These are phyloP conservation scores for Agriopis marginaria DNA, from an alignment of 2,888 invertebrate species.

Conservation along the genomic window DNA sequence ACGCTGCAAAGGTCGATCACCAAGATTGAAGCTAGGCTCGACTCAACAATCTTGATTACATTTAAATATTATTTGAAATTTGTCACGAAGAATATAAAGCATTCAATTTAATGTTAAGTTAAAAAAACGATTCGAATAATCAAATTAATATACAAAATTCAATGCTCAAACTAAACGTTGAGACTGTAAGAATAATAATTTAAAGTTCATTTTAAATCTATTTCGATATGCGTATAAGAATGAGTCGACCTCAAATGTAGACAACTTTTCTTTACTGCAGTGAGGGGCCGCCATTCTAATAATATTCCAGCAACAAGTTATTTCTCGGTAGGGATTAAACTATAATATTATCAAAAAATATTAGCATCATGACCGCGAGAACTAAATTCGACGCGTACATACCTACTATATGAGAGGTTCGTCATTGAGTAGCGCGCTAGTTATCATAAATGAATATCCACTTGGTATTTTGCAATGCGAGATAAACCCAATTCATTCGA, in stretches of 20 bases:
- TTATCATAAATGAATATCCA: conserved; percentile 37
- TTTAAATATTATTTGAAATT: conserved; percentile 28
- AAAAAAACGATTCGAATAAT: conserved; percentile 11
- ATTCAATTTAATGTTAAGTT: conserved; percentile 14
- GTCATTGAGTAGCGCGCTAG: neutral
- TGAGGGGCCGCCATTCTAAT: conserved; percentile 64
- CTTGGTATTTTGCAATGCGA: conserved; percentile 27
- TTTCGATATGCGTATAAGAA: conserved; percentile 53
- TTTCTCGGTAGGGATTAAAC: conserved; percentile 11
- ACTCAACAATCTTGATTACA: conserved; percentile 38
- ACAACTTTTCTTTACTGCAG: conserved; percentile 66
- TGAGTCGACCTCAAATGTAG: conserved; percentile 65
- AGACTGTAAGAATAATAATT: neutral
- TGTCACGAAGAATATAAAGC: conserved; percentile 19
- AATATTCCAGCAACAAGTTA: conserved; percentile 39
- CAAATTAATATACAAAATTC: neutral
- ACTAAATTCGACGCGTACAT: neutral
- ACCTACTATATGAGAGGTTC: neutral
- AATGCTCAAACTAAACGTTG: conserved; percentile 1
- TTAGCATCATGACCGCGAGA: neutral
- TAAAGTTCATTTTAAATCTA: conserved; percentile 52
- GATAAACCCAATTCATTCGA: conserved; percentile 31
- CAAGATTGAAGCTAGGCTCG: conserved; percentile 54
- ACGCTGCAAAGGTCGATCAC: conserved; percentile 78
- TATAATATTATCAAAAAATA: neutral